Percentiles rank a stretch among this genome's conserved stretches.
Evolutionary conservation across 2,888 invertebrate genomes (phyloP).

Genomic region (Oscheius sp.): DNA sequence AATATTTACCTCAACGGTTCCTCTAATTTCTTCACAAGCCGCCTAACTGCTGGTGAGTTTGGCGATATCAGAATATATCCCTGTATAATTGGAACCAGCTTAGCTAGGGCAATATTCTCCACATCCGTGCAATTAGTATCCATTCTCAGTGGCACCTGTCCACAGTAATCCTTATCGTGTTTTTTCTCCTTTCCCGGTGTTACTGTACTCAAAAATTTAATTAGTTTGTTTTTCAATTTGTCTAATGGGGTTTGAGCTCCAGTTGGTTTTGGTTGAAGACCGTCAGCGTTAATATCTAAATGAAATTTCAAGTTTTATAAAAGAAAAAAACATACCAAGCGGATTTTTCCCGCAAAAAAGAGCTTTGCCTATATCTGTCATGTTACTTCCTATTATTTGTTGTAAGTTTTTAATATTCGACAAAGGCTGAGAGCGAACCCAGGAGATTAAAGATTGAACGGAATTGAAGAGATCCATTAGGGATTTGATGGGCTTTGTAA

Average conservation of each 20-base stretch:
- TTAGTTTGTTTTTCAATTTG: conserved; percentile 38
- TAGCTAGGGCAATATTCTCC: conserved; percentile 32
- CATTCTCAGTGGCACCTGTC: conserved; percentile 29
- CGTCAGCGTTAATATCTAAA: conserved; percentile 22
- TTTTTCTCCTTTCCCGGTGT: conserved; percentile 41
- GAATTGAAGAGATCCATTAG: background rate
- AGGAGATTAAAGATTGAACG: background rate
- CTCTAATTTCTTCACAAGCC: conserved; percentile 6
- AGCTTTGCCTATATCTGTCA: conserved; percentile 24
- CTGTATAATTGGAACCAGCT: conserved; percentile 56
- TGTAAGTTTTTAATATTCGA: background rate
- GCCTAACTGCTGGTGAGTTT: conserved; percentile 44
- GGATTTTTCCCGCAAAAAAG: conserved; percentile 47
- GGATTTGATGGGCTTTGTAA: background rate
- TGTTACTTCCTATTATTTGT: background rate
- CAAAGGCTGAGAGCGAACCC: background rate
- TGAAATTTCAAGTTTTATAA: background rate
- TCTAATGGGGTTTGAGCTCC: conserved; percentile 44
- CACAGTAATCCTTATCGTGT: conserved; percentile 42
- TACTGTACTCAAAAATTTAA: conserved; percentile 43
- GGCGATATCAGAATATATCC: conserved; percentile 66
- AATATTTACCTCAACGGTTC: conserved; percentile 44
- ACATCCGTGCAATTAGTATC: conserved; percentile 39
- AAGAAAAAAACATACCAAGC: conserved; percentile 2
- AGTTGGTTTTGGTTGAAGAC: conserved; percentile 5